Evolutionary conservation across 2,113 vertebrate species (phyloP), one percentile per base, ranked within the genome.

Genomic region (Azemiops feae): DNA sequence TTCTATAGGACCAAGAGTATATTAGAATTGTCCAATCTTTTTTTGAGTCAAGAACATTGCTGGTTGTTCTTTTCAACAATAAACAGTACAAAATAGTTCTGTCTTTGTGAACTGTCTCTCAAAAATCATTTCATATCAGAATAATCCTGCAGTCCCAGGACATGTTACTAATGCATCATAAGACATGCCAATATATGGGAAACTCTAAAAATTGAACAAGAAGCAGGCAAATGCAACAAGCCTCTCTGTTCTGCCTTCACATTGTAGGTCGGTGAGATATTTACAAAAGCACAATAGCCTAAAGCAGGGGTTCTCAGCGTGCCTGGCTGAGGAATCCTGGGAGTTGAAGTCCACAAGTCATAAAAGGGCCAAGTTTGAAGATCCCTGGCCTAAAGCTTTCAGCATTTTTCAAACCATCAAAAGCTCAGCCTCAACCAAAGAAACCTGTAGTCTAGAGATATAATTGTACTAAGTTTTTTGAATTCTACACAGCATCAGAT

Each of bases 401-500:
- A 94, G 64, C 60, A 93, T n/a, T 91, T 95, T 89, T 27, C 93
- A 64, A 85, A 8, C 18, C 3, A 1, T 20, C 54, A 45, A 91
- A 94, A 95, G 88, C 60, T 94, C 89, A 94, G 55, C 88, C 50
- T 30, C 5, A 54, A 53, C n/a, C 53, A 81, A 85, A 97, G 94
- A 94, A 95, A 96, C 20, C 92, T 92, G 60, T 91, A 90, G 90
- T 89, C 88, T 94, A 91, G 91, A 94, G 94, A 11, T 91, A 89
- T 47, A 95, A 5, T 93, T 74, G 22, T 1, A 6, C 69, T 39
- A n/a, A 91, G 85, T 87, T 85, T 90, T 95, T 94, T 81, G 90
- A 96, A 95, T 95, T 95, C 91, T 92, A 86, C 91, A 91, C 34
- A 92, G 64, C 74, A 87, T 91, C 94, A 94, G 96, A 96, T 94